Evolutionary conservation across 1,140 invertebrate genomes (phyloP).

Genomic region (Colletes latitarsis): DNA sequence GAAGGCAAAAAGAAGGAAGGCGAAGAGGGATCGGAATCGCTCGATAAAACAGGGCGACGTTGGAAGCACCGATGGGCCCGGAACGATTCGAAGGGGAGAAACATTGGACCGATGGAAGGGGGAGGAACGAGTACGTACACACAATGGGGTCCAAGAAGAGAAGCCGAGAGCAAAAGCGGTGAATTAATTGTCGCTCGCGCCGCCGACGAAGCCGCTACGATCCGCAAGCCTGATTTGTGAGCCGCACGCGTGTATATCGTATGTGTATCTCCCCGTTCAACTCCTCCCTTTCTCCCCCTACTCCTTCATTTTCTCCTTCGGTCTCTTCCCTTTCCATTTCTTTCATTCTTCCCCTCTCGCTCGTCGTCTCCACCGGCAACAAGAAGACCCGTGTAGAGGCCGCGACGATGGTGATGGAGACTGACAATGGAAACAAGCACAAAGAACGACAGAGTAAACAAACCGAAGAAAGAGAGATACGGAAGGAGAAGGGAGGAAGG

Average conservation of each 20-base stretch:
- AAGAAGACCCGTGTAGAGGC: conserved; percentile 17
- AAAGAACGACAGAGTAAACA: conserved; percentile 36
- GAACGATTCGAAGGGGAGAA: conserved; percentile 28
- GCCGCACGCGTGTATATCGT: conserved; percentile 74
- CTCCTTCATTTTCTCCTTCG: conserved; percentile 18
- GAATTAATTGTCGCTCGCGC: conserved; percentile 80
- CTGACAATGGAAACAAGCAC: conserved; percentile 59
- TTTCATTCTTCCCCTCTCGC: conserved; percentile 23
- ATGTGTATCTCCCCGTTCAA: conserved; percentile 54
- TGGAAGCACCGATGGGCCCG: conserved; percentile 54
- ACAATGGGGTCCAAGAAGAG: conserved; percentile 69
- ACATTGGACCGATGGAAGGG: conserved; percentile 4
- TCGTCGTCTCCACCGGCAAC: conserved; percentile 19
- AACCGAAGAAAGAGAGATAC: conserved; percentile 23
- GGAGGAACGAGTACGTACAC: conserved; percentile 55
- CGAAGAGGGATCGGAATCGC: conserved; percentile 54
- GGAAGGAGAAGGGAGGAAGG: neutral
- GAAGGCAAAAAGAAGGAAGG: conserved; percentile 39
- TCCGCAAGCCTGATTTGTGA: conserved; percentile 76
- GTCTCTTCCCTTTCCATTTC: conserved; percentile 10
- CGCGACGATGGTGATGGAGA: conserved; percentile 29
- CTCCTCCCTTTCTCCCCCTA: neutral
- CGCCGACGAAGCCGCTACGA: conserved; percentile 72
- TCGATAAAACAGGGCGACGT: conserved; percentile 69
- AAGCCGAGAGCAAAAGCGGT: conserved; percentile 74